phyloP scores from a whole-genome alignment of 2,888 invertebrate genomes.

The Epinotia nisella region DNA sequence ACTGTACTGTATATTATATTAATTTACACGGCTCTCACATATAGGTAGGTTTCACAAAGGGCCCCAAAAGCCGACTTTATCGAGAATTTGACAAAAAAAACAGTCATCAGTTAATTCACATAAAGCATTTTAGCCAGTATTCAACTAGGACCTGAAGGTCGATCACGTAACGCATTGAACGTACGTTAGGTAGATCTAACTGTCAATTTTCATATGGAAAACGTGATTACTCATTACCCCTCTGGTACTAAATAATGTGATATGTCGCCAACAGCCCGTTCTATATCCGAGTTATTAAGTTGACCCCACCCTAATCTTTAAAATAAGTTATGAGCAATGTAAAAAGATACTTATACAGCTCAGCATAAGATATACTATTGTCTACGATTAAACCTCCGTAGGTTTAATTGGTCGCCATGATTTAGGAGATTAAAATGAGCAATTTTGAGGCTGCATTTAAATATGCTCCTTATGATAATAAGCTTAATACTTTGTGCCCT shows the following conservation, averaged over 20 bases:
- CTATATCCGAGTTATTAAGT: slow-evolving; percentile 11
- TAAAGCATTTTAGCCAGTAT: too few relatives aligned
- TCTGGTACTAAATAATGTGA: neutral
- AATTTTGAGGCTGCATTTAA: slow-evolving; percentile 7
- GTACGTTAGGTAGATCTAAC: too few relatives aligned
- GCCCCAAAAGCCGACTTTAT: too few relatives aligned
- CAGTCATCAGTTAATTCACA: too few relatives aligned
- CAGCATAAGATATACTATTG: neutral
- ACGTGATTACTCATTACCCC: too few relatives aligned
- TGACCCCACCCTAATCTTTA: slow-evolving; percentile 4
- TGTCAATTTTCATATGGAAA: too few relatives aligned
- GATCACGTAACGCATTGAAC: too few relatives aligned
- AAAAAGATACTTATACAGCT: neutral
- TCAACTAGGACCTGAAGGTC: too few relatives aligned
- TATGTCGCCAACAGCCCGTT: neutral
- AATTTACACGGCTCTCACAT: too few relatives aligned
- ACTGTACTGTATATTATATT: too few relatives aligned
- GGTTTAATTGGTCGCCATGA: neutral
- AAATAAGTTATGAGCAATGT: neutral
- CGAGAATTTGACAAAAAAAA: too few relatives aligned
- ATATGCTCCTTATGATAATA: slow-evolving; percentile 3
- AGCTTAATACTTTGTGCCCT: slow-evolving; percentile 4
- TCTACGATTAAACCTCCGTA: neutral
- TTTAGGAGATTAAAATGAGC: slow-evolving; percentile 9
- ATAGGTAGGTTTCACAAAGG: too few relatives aligned